A percentile compares a stretch with the other conserved stretches of the same genome.
These are phyloP conservation scores for Todiramphus saurophagus DNA, from an alignment of 2,113 vertebrate genomes.

Conservation along the genomic window DNA sequence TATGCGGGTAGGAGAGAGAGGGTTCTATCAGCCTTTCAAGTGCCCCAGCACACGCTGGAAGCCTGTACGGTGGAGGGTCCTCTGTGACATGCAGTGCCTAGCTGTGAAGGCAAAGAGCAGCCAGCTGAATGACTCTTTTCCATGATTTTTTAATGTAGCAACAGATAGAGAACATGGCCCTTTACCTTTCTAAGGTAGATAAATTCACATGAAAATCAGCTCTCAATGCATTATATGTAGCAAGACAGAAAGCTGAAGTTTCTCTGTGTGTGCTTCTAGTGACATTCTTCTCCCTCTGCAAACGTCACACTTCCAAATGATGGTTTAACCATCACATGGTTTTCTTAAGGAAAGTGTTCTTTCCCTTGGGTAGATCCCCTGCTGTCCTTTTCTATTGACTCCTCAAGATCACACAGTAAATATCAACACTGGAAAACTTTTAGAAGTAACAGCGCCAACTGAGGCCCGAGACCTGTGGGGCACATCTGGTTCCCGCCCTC, in stretches of 20 bases:
- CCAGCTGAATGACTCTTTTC: background rate
- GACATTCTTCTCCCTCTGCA: background rate
- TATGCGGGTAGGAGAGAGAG: background rate
- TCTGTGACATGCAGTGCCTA: rapidly evolving
- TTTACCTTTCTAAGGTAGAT: background rate
- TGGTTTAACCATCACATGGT: background rate
- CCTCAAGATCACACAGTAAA: background rate
- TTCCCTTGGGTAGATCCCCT: background rate
- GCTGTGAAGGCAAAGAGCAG: background rate
- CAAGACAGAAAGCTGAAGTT: background rate
- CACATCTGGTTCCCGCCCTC: background rate
- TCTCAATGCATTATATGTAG: background rate
- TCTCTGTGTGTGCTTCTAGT: background rate
- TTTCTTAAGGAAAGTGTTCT: background rate
- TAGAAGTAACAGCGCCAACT: background rate
- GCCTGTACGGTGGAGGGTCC: background rate
- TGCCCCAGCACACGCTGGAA: background rate
- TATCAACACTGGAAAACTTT: constrained; percentile 11
- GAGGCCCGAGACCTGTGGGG: background rate
- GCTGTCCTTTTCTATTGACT: background rate
- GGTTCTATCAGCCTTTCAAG: background rate
- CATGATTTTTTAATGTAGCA: background rate
- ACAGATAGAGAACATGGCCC: rapidly evolving
- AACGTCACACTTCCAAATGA: background rate
- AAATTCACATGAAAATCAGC: background rate